Percentiles rank a stretch among this genome's conserved stretches.
Evolutionary conservation across 2,888 invertebrate genomes (phyloP).

Genomic region (Cerceris rybyensis): DNA sequence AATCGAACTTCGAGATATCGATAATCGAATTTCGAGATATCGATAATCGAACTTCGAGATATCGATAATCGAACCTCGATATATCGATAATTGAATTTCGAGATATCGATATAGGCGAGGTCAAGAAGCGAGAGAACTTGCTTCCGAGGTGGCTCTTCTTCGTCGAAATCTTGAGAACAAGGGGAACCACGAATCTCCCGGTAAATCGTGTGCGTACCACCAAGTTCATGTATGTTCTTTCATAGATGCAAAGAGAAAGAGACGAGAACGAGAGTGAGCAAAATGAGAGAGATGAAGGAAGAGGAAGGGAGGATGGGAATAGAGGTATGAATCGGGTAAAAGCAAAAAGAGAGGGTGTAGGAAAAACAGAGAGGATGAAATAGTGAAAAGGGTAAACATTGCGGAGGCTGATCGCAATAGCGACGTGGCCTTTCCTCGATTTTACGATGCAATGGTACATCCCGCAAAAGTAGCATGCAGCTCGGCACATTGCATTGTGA

Average conservation of each 20-base stretch:
- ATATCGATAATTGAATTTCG: too few relatives aligned
- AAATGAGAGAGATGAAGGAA: not conserved
- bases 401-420: constrained; percentile 12
- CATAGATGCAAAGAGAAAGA: too few relatives aligned
- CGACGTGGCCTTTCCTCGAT: constrained; percentile 19
- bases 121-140: not conserved
- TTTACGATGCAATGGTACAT: constrained; percentile 47
- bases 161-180: constrained; percentile 51
- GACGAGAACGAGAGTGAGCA: not conserved
- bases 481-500: constrained; percentile 11
- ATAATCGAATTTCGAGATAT: too few relatives aligned
- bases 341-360: not conserved
- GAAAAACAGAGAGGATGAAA: not conserved
- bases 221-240: not conserved
- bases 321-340: not conserved
- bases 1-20: too few relatives aligned
- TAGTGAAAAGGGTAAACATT: constrained; percentile 4
- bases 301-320: not conserved
- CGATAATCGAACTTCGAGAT: too few relatives aligned
- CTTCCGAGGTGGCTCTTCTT: not conserved
- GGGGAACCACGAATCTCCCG: constrained; percentile 56
- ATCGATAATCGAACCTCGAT: too few relatives aligned
- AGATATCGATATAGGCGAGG: not conserved
- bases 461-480: not conserved
- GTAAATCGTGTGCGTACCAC: constrained; percentile 33